A percentile compares a stretch with the other conserved stretches of the same genome.
Conservation (phyloP, 2,797 vertebrate species). For the Echeneis naucrates region DNA sequence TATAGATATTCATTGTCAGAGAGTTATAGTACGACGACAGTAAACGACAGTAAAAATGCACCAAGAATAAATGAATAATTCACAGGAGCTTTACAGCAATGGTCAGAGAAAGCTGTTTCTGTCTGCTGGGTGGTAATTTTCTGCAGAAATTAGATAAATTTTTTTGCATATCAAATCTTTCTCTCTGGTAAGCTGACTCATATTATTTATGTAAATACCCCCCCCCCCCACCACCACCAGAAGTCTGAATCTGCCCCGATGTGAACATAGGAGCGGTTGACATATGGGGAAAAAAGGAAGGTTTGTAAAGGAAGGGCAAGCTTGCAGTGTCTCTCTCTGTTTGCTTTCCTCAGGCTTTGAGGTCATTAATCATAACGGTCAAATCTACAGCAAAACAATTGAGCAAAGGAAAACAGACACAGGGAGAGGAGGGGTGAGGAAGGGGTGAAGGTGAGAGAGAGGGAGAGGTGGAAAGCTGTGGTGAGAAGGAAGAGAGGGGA, state of each 20-base stretch:
- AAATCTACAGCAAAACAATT: constrained; percentile 80
- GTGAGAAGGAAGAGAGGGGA: constrained; percentile 47
- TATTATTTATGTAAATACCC: constrained; percentile 32
- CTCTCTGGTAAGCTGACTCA: constrained; percentile 6
- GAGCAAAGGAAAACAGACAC: constrained; percentile 74
- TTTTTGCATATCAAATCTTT: constrained; percentile 1
- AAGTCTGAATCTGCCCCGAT: constrained; percentile 31
- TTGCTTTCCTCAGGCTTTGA: constrained; percentile 78
- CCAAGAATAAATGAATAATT: constrained; percentile 16
- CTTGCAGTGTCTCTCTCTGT: constrained; percentile 64
- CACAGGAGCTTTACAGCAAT: constrained; percentile 3
- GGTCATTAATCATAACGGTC: constrained; percentile 83
- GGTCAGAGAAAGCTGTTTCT: not conserved
- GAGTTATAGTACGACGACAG: not conserved
- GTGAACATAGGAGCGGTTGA: constrained; percentile 46
- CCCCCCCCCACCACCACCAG: not conserved
- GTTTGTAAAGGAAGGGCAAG: constrained; percentile 60
- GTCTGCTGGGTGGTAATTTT: constrained; percentile 8
- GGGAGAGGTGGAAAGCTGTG: constrained; percentile 48
- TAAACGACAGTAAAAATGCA: not conserved
- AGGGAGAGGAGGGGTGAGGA: constrained; percentile 18
- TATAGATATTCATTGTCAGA: not conserved
- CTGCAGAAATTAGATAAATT: constrained; percentile 8
- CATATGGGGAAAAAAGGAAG: constrained; percentile 40
- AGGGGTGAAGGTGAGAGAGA: constrained; percentile 54